These are phyloP conservation scores for Gymnarchus niloticus DNA, from an alignment of 2,113 vertebrate species.

Conservation along the genomic window DNA sequence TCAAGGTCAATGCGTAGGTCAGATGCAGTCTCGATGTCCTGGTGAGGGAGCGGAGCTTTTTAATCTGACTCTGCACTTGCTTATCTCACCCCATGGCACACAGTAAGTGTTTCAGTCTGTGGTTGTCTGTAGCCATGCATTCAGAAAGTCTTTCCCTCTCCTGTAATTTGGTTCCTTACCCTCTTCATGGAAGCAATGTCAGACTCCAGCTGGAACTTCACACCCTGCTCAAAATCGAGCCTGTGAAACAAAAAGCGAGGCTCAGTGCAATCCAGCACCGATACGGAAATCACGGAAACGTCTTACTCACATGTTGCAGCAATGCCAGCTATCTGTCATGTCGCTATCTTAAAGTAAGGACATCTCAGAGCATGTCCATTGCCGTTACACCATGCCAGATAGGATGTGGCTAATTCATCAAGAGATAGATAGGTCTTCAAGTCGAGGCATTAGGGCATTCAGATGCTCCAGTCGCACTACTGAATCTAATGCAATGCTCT, in stretches of 20 bases:
- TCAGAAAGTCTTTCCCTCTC: not conserved
- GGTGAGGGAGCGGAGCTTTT: not conserved
- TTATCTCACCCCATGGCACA: not conserved
- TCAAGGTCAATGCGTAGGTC: slow-evolving; percentile 50
- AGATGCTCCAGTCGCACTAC: not conserved
- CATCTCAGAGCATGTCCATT: too few relatives aligned
- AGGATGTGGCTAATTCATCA: too few relatives aligned
- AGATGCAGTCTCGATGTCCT: slow-evolving; percentile 52
- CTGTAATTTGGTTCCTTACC: slow-evolving; percentile 26
- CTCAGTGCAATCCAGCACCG: not conserved
- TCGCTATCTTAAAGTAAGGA: too few relatives aligned
- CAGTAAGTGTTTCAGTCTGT: not conserved
- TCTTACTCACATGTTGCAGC: not conserved
- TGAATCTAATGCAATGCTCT: not conserved
- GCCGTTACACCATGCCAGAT: too few relatives aligned
- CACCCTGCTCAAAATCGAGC: slow-evolving; percentile 55
- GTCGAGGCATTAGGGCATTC: not conserved
- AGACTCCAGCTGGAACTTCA: slow-evolving; percentile 54
- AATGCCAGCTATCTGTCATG: too few relatives aligned
- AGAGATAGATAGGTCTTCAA: not conserved
- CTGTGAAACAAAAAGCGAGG: slow-evolving; percentile 24
- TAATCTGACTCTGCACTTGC: not conserved
- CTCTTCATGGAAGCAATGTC: slow-evolving; percentile 53
- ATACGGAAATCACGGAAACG: not conserved
- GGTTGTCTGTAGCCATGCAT: too few relatives aligned